These are phyloP conservation scores for Muscicapa striata DNA, from an alignment of 2,797 vertebrate genomes.

Conservation along the genomic window DNA sequence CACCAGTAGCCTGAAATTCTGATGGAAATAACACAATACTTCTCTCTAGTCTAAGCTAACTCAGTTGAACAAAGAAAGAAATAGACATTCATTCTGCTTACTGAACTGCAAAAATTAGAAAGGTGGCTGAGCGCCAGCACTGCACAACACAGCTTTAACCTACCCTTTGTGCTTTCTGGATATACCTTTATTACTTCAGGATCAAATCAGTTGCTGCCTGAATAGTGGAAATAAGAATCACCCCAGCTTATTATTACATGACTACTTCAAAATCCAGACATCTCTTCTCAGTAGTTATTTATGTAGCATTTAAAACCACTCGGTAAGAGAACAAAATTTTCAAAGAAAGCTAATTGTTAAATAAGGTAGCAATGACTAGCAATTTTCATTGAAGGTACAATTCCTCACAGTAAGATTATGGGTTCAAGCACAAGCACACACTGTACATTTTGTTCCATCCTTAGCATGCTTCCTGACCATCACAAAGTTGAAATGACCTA, in stretches of 20 bases:
- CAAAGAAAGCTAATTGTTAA: not conserved
- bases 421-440: not conserved
- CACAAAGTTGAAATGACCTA: not conserved
- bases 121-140: not conserved
- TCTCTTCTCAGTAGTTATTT: not conserved
- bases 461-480: not conserved
- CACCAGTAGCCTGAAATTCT: not conserved
- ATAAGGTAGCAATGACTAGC: not conserved
- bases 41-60: not conserved
- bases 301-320: not conserved
- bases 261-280: not conserved
- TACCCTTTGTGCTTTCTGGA: not conserved
- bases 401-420: not conserved
- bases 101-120: not conserved
- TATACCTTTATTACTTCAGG: not conserved
- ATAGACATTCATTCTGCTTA: not conserved
- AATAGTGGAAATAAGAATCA: not conserved
- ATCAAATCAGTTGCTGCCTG: not conserved
- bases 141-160: not conserved
- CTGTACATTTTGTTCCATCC: not conserved
- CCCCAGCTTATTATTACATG: not conserved
- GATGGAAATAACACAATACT: not conserved
- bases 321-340: not conserved
- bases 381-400: not conserved
- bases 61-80: not conserved